phyloP scores from a whole-genome alignment of 2,888 invertebrate genomes.

The Cryptocephalus primarius region DNA sequence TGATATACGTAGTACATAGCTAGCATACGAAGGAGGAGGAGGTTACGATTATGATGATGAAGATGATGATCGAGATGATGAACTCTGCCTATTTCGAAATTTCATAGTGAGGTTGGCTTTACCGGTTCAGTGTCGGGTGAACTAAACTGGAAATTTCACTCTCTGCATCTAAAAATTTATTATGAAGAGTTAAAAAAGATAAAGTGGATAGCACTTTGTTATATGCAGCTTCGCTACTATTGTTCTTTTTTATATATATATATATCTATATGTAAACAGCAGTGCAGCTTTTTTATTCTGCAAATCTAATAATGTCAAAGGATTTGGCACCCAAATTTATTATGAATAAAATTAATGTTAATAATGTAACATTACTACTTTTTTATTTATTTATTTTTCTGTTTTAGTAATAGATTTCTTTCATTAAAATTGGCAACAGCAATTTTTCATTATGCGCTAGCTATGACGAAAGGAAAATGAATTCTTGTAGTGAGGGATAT shows the following conservation, averaged over 20 bases:
- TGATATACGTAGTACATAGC: constrained; percentile 19
- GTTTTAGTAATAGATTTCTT: constrained; percentile 1
- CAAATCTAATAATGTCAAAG: constrained; percentile 23
- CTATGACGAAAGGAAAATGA: constrained; percentile 15
- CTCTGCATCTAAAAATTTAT: neutral
- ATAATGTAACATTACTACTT: constrained; percentile 25
- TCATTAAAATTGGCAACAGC: constrained; percentile 14
- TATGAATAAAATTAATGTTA: constrained; percentile 20
- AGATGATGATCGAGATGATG: neutral
- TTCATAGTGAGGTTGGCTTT: constrained; percentile 25
- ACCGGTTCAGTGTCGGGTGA: constrained; percentile 6
- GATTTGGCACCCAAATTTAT: constrained; percentile 24
- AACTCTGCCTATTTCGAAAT: constrained; percentile 19
- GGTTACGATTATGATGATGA: neutral
- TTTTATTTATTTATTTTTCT: constrained; percentile 13
- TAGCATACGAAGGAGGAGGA: constrained; percentile 6
- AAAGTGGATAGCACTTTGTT: constrained; percentile 29
- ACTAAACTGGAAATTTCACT: constrained; percentile 8
- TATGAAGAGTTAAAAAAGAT: neutral
- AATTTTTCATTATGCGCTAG: constrained; percentile 15
- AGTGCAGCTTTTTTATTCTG: constrained; percentile 22
- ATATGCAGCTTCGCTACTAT: constrained; percentile 34
- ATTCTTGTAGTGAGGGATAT: constrained; percentile 17
- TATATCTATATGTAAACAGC: constrained; percentile 18
- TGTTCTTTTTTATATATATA: constrained; percentile 19